Evolutionary conservation across 2,113 vertebrate genomes (phyloP), one percentile per base, ranked within the genome.

Genomic region (Conger conger): DNA sequence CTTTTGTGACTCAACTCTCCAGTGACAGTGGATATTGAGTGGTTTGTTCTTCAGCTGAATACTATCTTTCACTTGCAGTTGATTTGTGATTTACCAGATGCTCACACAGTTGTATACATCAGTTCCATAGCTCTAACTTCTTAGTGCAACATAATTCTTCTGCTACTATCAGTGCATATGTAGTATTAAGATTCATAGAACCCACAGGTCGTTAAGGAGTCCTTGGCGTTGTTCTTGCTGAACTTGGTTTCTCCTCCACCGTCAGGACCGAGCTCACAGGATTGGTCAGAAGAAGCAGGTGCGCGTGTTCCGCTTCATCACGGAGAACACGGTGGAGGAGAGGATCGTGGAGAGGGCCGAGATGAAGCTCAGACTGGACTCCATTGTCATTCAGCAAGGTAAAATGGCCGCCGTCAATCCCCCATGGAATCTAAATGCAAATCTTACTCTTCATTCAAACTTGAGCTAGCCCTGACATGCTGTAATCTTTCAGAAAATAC

Each of bases 361-460:
- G 91, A 99, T 99, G 97, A 99, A 99, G 30, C 97, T 99, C 17
- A 95, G 97, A 0, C 91, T 99, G 30, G 98, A 99, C 89, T 99
- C 98, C 1, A 99, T 99, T 0, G 98, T 99, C 87, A 99, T 99
- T 91, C 98, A 99, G 85, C 98, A 99, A 95, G 98, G 98, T 97
- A 90, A 83, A 88, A 87, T 6, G 79, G n/a, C 23, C 17, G 27
- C 20, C 17, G 18, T 76, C 11, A n/a, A n/a, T n/a, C n/a, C n/a
- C n/a, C n/a, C n/a, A n/a, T n/a, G n/a, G n/a, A 37, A 50, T 27
- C 27, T 11, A 79, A 79, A 79, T 20, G 37, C 30, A 35, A 79
- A 9, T 38, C 36, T 8, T 16, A 16, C 13, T 33, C 37, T 73
- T 73, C 37, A 36, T 38, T 27, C 57, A 8, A 63, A 27, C 23